These are phyloP conservation scores for Corythoichthys intestinalis DNA, from an alignment of 2,113 vertebrate species.

Conservation along the genomic window DNA sequence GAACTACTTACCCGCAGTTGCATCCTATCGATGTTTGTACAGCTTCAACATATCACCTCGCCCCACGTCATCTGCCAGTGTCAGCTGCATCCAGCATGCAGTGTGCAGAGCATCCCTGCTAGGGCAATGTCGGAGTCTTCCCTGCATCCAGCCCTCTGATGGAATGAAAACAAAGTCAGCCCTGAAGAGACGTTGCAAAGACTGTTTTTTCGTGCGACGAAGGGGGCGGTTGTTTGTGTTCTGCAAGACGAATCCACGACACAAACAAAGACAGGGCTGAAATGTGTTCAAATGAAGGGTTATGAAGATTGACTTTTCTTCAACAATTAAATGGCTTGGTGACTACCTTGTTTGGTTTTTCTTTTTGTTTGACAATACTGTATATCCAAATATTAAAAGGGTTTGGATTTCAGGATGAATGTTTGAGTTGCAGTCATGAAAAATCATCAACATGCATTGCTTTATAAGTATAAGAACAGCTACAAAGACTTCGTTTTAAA, in stretches of 20 bases:
- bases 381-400: not conserved
- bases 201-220: constrained; percentile 83
- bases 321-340: constrained; percentile 50
- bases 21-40: constrained; percentile 46
- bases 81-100: not conserved
- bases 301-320: constrained; percentile 3
- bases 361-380: not conserved
- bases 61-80: constrained; percentile 13
- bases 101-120: constrained; percentile 21
- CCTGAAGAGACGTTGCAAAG: constrained; percentile 82
- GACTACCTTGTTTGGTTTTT: not conserved
- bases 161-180: constrained; percentile 84
- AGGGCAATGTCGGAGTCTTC: constrained; percentile 34
- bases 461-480: not conserved
- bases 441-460: not conserved
- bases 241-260: constrained; percentile 82
- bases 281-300: not conserved
- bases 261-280: constrained; percentile 83
- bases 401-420: not conserved
- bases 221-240: constrained; percentile 76
- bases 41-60: constrained; percentile 28
- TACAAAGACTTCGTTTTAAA: not conserved
- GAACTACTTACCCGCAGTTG: constrained; percentile 29
- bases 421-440: not conserved
- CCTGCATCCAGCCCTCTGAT: constrained; percentile 32